Evolutionary conservation across 2,113 vertebrate genomes (phyloP).

Genomic region (Symphodus melops): DNA sequence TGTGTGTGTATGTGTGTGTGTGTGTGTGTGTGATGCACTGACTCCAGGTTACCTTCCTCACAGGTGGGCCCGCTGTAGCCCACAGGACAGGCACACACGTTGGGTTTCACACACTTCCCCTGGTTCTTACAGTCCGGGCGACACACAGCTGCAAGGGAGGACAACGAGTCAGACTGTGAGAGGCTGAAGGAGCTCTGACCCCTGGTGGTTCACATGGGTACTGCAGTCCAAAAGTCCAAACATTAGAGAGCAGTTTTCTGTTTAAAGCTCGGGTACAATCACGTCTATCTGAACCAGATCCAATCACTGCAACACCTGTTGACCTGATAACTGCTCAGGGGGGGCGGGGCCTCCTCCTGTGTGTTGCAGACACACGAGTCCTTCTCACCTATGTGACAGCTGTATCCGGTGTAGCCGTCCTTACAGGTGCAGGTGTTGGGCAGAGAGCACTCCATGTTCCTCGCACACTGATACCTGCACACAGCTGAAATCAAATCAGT

Average conservation of each 20-base stretch:
- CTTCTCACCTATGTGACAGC: conserved; percentile 87
- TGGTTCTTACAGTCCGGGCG: conserved; percentile 90
- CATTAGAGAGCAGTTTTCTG: too few relatives aligned
- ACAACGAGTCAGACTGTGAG: neutral
- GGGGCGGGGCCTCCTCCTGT: too few relatives aligned
- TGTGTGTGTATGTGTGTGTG: neutral
- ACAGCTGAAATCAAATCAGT: conserved; percentile 82
- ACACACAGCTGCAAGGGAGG: conserved; percentile 85
- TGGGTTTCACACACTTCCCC: conserved; percentile 88
- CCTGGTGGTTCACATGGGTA: too few relatives aligned
- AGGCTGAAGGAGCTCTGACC: too few relatives aligned
- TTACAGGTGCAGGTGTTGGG: conserved; percentile 91
- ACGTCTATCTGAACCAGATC: too few relatives aligned
- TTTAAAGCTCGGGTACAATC: too few relatives aligned
- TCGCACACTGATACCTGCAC: conserved; percentile 88
- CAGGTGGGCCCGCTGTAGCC: conserved; percentile 86
- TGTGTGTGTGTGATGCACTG: neutral
- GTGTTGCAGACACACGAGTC: too few relatives aligned
- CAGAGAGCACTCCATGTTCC: conserved; percentile 88
- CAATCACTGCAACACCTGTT: too few relatives aligned
- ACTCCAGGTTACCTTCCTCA: conserved; percentile 85
- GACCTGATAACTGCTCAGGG: too few relatives aligned
- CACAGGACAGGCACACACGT: conserved; percentile 85
- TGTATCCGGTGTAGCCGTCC: conserved; percentile 87
- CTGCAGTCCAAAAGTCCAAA: too few relatives aligned